Evolutionary conservation across 2,113 vertebrate genomes (phyloP).

Genomic region (Campylorhamphus procurvoides): DNA sequence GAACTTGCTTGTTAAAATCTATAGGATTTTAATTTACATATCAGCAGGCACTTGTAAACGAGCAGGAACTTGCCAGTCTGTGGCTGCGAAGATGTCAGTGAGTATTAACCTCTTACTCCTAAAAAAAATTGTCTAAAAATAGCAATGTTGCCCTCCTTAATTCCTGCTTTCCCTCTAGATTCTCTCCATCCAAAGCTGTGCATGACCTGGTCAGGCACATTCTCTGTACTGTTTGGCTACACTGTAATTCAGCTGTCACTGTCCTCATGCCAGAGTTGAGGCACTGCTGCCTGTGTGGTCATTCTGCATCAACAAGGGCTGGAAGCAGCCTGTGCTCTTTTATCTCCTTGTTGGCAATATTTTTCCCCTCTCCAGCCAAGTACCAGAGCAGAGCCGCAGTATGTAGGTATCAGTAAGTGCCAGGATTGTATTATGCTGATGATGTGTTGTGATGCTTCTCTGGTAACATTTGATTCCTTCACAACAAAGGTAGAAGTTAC

Average conservation of each 20-base stretch:
- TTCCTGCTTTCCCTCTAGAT: neutral
- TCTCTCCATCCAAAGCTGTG: neutral
- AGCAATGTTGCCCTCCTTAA: neutral
- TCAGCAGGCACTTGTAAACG: conserved; percentile 12
- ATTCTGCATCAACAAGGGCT: neutral
- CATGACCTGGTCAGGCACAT: neutral
- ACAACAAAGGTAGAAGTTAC: neutral
- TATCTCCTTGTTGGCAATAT: neutral
- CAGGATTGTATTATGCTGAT: conserved; percentile 27
- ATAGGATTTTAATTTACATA: neutral
- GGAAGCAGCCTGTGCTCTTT: neutral
- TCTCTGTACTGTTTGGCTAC: neutral
- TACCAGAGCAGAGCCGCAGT: neutral
- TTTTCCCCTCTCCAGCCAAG: neutral
- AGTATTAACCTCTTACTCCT: neutral
- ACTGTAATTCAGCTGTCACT: neutral
- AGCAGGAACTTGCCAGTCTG: neutral
- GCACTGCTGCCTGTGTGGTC: neutral
- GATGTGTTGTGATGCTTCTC: neutral
- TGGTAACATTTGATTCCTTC: neutral
- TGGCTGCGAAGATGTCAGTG: neutral
- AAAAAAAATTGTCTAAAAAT: neutral
- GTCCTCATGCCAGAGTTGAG: neutral
- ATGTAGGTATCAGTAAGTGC: neutral
- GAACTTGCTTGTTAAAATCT: neutral